Percentiles rank a stretch among this genome's conserved stretches.
Evolutionary conservation across 23 tunicate genomes (phyloP).

Genomic region (Oikopleura albicans): DNA sequence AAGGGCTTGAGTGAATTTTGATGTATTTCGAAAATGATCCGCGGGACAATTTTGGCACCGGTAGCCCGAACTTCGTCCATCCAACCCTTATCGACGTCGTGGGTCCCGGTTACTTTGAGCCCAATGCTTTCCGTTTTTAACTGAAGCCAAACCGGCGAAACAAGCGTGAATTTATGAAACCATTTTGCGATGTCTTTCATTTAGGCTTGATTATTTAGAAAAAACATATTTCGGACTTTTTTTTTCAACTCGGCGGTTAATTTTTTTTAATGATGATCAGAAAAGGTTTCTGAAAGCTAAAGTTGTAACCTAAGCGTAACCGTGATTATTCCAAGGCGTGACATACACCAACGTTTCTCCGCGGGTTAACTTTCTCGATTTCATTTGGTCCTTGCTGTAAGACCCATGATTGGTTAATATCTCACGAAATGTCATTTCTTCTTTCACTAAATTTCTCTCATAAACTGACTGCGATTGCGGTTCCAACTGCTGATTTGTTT

Average conservation of each 20-base stretch:
- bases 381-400: background rate
- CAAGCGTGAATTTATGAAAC: slow-evolving; percentile 65
- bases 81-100: slow-evolving; percentile 71
- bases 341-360: background rate
- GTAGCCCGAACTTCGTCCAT: background rate
- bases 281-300: too few species aligned
- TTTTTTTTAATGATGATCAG: too few species aligned
- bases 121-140: slow-evolving; percentile 66
- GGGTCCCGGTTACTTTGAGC: slow-evolving; percentile 55
- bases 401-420: background rate
- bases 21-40: background rate
- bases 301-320: too few species aligned
- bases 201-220: too few species aligned
- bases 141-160: slow-evolving; percentile 94
- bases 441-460: background rate
- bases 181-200: slow-evolving; percentile 78
- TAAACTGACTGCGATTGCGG: background rate
- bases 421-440: background rate
- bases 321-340: slow-evolving; percentile 15
- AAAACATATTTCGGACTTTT: too few species aligned
- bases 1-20: background rate
- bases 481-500: background rate
- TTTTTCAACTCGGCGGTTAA: too few species aligned
- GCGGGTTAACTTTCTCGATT: background rate
- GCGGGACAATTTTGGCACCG: background rate